A percentile compares a stretch with the other conserved stretches of the same genome.
phyloP scores from a whole-genome alignment of 2,888 invertebrate species.

The Acronicta psi region DNA sequence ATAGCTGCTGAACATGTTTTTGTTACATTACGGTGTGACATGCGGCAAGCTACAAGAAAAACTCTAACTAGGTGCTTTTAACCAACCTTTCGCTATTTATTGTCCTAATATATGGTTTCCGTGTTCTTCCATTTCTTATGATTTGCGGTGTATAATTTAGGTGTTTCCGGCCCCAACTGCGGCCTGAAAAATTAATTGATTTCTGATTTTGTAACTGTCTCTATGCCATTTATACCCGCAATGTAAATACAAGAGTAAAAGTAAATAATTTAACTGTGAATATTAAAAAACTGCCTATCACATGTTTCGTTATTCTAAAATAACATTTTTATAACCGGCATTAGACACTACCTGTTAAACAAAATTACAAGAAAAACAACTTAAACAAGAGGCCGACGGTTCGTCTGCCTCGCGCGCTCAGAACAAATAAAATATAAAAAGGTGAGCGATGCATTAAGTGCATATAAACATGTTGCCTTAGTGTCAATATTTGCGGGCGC shows the following conservation, averaged over 20 bases:
- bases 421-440: constrained; percentile 87
- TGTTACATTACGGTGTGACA: constrained; percentile 48
- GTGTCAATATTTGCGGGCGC: constrained; percentile 87
- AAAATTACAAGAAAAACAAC: constrained; percentile 84
- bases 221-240: neutral
- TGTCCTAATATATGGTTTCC: constrained; percentile 65
- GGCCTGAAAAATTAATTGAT: constrained; percentile 44
- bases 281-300: constrained; percentile 44
- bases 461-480: constrained; percentile 88
- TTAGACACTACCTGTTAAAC: constrained; percentile 84
- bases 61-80: constrained; percentile 27
- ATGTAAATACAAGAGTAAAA: constrained; percentile 6
- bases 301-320: constrained; percentile 58
- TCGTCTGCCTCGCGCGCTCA: constrained; percentile 83
- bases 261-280: constrained; percentile 13
- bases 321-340: constrained; percentile 76
- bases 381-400: constrained; percentile 82
- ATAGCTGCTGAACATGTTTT: neutral
- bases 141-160: constrained; percentile 67
- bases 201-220: constrained; percentile 12
- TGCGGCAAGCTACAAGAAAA: constrained; percentile 20
- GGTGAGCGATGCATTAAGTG: constrained; percentile 88
- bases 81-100: constrained; percentile 37
- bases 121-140: constrained; percentile 69
- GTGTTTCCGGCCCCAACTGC: constrained; percentile 61